Base-by-base conservation (phyloP, 2,797 vertebrate species). In the Hippocampus kuda region DNA sequence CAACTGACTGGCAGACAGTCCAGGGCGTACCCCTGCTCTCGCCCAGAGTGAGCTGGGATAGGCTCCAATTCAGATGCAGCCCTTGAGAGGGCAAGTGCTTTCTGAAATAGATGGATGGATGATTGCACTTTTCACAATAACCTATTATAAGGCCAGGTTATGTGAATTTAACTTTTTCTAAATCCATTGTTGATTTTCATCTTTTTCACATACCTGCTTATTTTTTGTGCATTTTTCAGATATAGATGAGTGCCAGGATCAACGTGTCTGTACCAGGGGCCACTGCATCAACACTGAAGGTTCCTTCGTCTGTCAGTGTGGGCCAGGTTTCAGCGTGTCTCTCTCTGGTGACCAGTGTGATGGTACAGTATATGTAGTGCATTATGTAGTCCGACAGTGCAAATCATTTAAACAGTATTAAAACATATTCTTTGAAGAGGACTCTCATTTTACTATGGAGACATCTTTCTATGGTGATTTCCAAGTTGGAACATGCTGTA, bases 251-350 rank as follows among this genome's bases (percentile, higher is more conserved):
- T 99, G 96, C 78, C 92, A 92, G 77, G 91, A 94, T 60, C 87
- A 66, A 27, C 85, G 78, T 0, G 78, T 97, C 44, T 99, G 97
- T 65, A 79, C 73, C 0, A 88, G 93, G 22, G 97, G 97, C 6
- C 94, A 86, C 77, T 99, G 96, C 85, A 88, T 91, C 74, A 99
- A 99, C 87, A 95, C 92, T 0, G 90, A 93, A 67, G 96, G 95
- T 68, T 97, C 94, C 48, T 99, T 98, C 73, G 82, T 88, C 69
- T 98, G 97, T 72, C 75, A 90, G 71, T 99, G 97, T 82, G 92
- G 87, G 63, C 84, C 87, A 0, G 96, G 96, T 5, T 97, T 95
- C 76, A 87, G 79, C 4, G 73, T 90, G 1, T 92, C 95, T 0
- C 34, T 82, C 1, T 18, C 89, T 9, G 90, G 92, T 81, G 92